A percentile compares a stretch with the other conserved stretches of the same genome.
Conservation (phyloP, 2,888 invertebrate genomes). For the Orthosia gracilis region DNA sequence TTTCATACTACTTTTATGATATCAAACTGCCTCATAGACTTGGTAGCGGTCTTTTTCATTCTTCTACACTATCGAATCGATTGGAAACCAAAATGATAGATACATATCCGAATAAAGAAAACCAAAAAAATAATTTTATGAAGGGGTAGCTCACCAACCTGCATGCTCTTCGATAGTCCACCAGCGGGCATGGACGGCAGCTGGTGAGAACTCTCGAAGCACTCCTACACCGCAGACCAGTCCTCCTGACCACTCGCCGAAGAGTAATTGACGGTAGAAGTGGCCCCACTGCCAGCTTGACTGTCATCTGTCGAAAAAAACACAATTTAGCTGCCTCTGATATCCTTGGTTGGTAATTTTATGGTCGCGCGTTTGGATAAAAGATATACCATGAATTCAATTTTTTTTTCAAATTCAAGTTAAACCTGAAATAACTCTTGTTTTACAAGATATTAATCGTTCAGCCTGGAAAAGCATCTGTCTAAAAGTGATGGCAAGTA, state of each 20-base stretch:
- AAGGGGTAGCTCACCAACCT: conserved; percentile 79
- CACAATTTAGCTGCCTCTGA: background rate
- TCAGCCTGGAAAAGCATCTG: background rate
- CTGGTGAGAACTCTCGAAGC: conserved; percentile 95
- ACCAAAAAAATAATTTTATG: no score
- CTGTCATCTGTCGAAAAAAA: conserved; percentile 77
- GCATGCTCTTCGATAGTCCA: conserved; percentile 95
- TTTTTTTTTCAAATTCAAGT: no score
- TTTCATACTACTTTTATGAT: background rate
- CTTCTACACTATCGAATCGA: no score
- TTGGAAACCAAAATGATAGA: no score
- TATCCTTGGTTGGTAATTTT: no score
- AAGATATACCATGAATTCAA: no score
- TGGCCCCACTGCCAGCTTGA: conserved; percentile 82
- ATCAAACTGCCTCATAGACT: no score
- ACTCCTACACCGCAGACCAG: conserved; percentile 96
- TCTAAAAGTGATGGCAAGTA: background rate
- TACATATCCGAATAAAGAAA: no score
- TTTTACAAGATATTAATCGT: background rate
- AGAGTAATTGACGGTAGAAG: conserved; percentile 88
- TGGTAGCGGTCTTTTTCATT: no score
- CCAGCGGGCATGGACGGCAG: conserved; percentile 93
- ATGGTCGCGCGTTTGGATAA: no score
- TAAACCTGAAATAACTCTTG: no score
- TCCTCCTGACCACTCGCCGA: conserved; percentile 93